phyloP scores from a whole-genome alignment of 1,140 invertebrate genomes.

The Drosophila pseudoobscura region DNA sequence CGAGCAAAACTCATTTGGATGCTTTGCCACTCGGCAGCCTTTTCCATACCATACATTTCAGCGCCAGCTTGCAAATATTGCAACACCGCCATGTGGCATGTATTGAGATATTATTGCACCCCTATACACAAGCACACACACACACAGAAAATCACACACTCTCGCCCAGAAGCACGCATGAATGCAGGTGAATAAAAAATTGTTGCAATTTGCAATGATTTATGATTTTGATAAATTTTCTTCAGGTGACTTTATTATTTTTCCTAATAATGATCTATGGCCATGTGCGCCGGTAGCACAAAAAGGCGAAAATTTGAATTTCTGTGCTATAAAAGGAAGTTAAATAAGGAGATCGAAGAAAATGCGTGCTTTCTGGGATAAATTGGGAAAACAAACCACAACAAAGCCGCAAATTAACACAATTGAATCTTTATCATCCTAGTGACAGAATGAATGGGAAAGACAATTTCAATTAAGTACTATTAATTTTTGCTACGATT shows the following conservation, averaged over 20 bases:
- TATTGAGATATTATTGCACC: conserved; percentile 58
- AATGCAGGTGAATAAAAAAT: conserved; percentile 52
- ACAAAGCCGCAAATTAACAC: too few species aligned
- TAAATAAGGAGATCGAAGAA: neutral
- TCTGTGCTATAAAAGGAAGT: neutral
- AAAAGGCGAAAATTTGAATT: conserved; percentile 1
- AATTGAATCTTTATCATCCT: too few species aligned
- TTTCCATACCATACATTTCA: conserved; percentile 38
- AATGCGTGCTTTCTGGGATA: neutral
- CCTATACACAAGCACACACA: conserved; percentile 5
- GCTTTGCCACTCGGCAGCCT: neutral
- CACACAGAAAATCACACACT: conserved; percentile 11
- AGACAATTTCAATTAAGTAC: too few species aligned
- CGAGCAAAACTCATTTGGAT: neutral
- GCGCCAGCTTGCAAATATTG: conserved; percentile 51
- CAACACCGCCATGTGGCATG: conserved; percentile 38
- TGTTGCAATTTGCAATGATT: conserved; percentile 72
- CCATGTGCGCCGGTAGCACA: conserved; percentile 6
- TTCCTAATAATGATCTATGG: conserved; percentile 75
- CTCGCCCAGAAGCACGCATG: conserved; percentile 22
- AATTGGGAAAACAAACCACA: too few species aligned
- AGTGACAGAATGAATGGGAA: too few species aligned
- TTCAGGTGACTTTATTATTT: conserved; percentile 77
- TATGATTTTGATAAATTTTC: conserved; percentile 81
- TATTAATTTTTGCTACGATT: too few species aligned